Conservation (phyloP, 2,888 invertebrate genomes). For the Sesamia inferens region DNA sequence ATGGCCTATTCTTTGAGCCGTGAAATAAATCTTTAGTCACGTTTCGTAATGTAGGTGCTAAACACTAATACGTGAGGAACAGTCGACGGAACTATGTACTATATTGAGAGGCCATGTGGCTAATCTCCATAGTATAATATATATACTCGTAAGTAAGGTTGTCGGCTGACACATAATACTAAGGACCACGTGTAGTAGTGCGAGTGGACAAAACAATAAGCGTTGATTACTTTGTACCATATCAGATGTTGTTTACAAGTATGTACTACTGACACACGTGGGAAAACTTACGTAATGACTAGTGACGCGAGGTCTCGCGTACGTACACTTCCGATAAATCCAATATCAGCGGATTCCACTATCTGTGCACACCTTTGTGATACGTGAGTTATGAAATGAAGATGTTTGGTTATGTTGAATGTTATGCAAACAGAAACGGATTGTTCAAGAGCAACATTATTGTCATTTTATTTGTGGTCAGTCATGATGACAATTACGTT, state of each 20-base stretch:
- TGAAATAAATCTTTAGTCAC: too few species aligned
- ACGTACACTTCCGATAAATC: conserved; percentile 14
- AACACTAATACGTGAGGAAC: not conserved
- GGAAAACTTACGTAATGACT: conserved; percentile 45
- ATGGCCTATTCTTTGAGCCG: too few species aligned
- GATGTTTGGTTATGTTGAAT: conserved; percentile 1
- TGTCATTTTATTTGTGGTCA: not conserved
- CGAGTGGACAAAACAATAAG: conserved; percentile 29
- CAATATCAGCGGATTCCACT: conserved; percentile 20
- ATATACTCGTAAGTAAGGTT: conserved; percentile 16
- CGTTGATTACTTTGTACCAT: conserved; percentile 46
- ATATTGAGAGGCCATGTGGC: not conserved
- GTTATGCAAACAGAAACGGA: conserved; percentile 6
- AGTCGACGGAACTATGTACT: not conserved
- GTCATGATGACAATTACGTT: conserved; percentile 1
- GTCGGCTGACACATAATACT: conserved; percentile 35
- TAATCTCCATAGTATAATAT: not conserved
- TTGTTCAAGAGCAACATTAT: not conserved
- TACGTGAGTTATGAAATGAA: conserved; percentile 1
- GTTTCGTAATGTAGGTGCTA: not conserved
- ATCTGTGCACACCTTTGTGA: conserved; percentile 10
- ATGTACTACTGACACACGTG: conserved; percentile 42
- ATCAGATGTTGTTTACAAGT: conserved; percentile 49
- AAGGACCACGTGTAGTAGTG: conserved; percentile 40
- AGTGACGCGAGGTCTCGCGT: conserved; percentile 25